A percentile compares a stretch with the other conserved stretches of the same genome.
Conservation (phyloP, 53 echinoderm and acorn worm species). For the Mesocentrotus franciscanus region DNA sequence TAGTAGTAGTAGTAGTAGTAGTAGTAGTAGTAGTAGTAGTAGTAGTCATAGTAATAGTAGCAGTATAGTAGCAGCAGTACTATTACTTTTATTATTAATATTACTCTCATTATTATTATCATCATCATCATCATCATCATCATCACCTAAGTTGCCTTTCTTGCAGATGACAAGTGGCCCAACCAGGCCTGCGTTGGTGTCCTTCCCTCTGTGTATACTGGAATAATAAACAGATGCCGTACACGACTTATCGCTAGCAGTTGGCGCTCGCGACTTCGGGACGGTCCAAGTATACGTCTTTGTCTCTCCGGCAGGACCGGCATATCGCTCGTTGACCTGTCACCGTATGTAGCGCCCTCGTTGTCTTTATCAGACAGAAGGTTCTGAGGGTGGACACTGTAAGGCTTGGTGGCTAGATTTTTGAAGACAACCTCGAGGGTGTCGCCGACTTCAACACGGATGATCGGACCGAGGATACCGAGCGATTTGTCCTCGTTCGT, state of each 20-base stretch:
- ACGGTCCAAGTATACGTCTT: constrained; percentile 81
- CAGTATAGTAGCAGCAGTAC: no score
- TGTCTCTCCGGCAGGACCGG: constrained; percentile 67
- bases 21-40: no score
- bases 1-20: no score
- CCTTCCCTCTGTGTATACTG: constrained; percentile 52
- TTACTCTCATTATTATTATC: no score
- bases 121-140: neutral
- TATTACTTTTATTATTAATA: no score
- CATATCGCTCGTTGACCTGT: constrained; percentile 16
- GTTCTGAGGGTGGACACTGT: constrained; percentile 76
- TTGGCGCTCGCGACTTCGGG: constrained; percentile 72
- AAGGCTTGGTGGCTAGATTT: constrained; percentile 79
- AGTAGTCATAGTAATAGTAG: no score
- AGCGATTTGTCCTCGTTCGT: constrained; percentile 68
- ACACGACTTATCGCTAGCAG: constrained; percentile 75
- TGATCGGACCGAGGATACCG: constrained; percentile 81
- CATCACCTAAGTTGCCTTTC: constrained; percentile 60
- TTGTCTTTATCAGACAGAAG: constrained; percentile 68
- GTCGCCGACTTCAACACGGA: constrained; percentile 85
- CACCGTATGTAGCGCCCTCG: constrained; percentile 31
- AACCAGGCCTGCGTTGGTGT: constrained; percentile 83
- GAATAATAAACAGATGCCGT: constrained; percentile 85
- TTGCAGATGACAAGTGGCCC: constrained; percentile 87
- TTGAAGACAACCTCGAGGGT: constrained; percentile 76